A percentile compares a stretch with the other conserved stretches of the same genome.
Evolutionary conservation across 2,888 invertebrate species (phyloP).

Genomic region (Pharmacophagus antenor): DNA sequence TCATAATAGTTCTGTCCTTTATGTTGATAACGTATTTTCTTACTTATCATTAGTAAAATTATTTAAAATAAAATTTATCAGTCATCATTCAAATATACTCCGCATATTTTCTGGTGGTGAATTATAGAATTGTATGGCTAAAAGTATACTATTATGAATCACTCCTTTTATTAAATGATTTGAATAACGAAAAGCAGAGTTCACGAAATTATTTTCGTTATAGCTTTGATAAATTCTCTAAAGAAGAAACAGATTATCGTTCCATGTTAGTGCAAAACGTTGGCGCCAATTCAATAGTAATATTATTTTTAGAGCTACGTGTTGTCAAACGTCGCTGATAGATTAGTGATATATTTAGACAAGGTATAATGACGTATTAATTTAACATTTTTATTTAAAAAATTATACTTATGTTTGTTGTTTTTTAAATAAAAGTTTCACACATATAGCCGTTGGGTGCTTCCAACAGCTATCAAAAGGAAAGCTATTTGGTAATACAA

Average conservation of each 20-base stretch:
- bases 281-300: constrained; percentile 53
- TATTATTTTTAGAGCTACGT: constrained; percentile 43
- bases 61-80: no score
- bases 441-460: background rate
- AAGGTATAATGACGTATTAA: constrained; percentile 3
- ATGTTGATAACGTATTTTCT: no score
- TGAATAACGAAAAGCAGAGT: background rate
- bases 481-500: constrained; percentile 38
- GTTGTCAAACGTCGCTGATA: constrained; percentile 31
- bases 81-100: no score
- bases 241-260: constrained; percentile 36
- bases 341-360: constrained; percentile 16
- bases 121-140: no score
- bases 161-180: no score
- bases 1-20: no score
- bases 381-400: background rate
- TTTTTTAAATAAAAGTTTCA: no score
- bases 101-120: no score
- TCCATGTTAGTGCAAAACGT: constrained; percentile 42
- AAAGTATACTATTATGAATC: no score
- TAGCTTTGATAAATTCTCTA: background rate
- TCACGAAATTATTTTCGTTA: background rate
- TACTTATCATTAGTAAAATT: no score
- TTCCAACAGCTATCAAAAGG: constrained; percentile 3
- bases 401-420: background rate